phyloP scores from a whole-genome alignment of 1,140 invertebrate genomes.

The Vanessa tameamea region DNA sequence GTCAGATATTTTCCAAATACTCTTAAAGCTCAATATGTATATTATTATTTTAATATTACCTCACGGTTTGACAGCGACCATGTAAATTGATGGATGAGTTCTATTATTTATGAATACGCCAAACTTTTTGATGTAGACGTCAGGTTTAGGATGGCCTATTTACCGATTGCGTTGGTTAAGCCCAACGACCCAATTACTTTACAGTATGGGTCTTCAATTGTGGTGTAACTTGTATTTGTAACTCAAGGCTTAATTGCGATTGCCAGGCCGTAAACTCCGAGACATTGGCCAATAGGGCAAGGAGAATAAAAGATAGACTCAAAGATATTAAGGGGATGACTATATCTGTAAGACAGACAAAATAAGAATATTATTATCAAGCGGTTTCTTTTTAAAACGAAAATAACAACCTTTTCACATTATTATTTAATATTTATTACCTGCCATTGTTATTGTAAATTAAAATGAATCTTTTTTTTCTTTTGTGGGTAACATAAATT shows the following conservation, averaged over 20 bases:
- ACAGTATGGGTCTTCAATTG: background rate
- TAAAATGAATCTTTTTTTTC: no score
- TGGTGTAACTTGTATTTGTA: background rate
- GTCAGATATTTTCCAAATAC: background rate
- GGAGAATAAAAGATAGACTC: background rate
- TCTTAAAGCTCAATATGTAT: background rate
- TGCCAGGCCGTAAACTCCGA: background rate
- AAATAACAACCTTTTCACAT: no score
- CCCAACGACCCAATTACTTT: background rate
- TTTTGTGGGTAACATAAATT: no score
- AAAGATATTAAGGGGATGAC: background rate
- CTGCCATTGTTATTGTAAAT: no score
- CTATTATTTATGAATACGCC: background rate
- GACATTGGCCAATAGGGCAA: background rate
- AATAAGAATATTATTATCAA: no score
- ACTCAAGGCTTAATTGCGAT: background rate
- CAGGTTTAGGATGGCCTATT: background rate
- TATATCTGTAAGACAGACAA: no score
- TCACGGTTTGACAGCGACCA: background rate
- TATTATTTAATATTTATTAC: no score
- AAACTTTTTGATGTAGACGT: background rate
- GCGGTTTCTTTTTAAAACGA: no score
- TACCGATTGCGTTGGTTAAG: background rate
- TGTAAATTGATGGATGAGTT: constrained; percentile 3
- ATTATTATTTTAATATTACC: background rate